These are phyloP conservation scores for Pyrochroa serraticornis DNA, from an alignment of 2,888 invertebrate genomes.

Conservation along the genomic window DNA sequence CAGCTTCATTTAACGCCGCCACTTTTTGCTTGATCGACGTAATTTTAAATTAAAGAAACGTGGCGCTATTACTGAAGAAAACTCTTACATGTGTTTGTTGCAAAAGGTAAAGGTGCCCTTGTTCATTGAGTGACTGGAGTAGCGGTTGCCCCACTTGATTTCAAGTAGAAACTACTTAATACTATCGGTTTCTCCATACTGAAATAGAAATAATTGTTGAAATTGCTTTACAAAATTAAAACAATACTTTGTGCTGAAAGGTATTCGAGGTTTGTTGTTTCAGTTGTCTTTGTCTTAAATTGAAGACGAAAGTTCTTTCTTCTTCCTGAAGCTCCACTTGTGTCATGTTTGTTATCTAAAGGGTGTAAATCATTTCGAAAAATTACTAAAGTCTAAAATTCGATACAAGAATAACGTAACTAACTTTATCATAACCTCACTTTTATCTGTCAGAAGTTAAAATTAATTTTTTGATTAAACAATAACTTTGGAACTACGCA, in stretches of 20 bases:
- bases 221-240: conserved; percentile 1
- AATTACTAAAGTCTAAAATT: neutral
- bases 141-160: conserved; percentile 83
- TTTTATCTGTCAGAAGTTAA: neutral
- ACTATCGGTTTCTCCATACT: conserved; percentile 83
- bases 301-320: conserved; percentile 88
- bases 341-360: conserved; percentile 56
- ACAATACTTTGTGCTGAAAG: conserved; percentile 88
- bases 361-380: neutral
- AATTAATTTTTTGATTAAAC: neutral
- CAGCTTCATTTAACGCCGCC: conserved; percentile 69
- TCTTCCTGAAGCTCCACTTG: conserved; percentile 78
- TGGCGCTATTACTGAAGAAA: neutral
- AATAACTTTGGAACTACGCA: too few relatives aligned
- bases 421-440: neutral
- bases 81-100: conserved; percentile 86
- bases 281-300: conserved; percentile 92
- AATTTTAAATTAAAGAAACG: conserved; percentile 60
- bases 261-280: conserved; percentile 78
- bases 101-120: conserved; percentile 93
- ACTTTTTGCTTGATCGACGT: conserved; percentile 75
- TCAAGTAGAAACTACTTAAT: conserved; percentile 85
- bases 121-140: conserved; percentile 83
- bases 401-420: neutral
- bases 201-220: conserved; percentile 39